phyloP scores from a whole-genome alignment of 2,888 invertebrate genomes.

The Galerucella calmariensis region DNA sequence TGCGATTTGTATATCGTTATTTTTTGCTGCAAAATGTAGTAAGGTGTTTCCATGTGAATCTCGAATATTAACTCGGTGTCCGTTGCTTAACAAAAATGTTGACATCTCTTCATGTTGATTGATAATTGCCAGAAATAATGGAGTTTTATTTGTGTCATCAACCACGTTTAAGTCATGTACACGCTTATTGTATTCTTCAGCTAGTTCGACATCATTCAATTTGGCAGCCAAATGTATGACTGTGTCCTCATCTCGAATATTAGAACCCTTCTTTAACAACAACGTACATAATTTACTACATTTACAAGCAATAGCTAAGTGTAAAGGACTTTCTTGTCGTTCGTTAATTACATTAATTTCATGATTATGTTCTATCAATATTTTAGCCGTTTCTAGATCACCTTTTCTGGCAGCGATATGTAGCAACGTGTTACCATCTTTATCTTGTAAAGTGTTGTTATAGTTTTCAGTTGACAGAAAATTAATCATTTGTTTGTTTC shows the following conservation, averaged over 20 bases:
- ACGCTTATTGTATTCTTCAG: neutral
- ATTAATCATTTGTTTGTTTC: neutral
- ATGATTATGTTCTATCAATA: neutral
- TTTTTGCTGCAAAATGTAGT: neutral
- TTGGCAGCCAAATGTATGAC: neutral
- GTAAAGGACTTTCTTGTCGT: neutral
- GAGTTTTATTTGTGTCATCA: neutral
- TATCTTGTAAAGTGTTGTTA: neutral
- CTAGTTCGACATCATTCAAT: neutral
- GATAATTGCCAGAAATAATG: neutral
- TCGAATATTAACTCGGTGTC: neutral
- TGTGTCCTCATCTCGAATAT: neutral
- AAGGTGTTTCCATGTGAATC: neutral
- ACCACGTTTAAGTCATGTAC: neutral
- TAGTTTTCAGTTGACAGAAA: neutral
- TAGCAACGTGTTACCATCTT: neutral
- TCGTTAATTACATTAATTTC: neutral
- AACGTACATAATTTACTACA: neutral
- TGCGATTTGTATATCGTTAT: neutral
- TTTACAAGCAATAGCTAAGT: neutral
- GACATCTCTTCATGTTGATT: neutral
- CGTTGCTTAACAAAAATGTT: neutral
- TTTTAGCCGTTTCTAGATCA: neutral
- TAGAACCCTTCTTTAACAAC: neutral
- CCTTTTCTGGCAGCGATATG: neutral